phyloP scores from a whole-genome alignment of 2,888 invertebrate species.

The Pelosia muscerda region DNA sequence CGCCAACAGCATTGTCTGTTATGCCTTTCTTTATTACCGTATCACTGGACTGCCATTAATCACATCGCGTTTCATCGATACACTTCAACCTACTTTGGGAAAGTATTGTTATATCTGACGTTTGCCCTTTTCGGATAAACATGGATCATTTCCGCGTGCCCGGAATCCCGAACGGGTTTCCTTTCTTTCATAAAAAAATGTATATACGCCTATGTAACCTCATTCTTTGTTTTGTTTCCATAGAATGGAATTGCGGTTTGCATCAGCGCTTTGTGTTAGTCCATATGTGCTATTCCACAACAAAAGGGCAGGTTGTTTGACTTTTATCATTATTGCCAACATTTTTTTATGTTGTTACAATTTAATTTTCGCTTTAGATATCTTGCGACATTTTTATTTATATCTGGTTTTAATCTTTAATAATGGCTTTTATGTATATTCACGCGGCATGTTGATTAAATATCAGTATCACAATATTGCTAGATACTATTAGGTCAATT shows the following conservation, averaged over 20 bases:
- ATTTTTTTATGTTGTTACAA: conserved; percentile 12
- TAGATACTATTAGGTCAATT: conserved; percentile 11
- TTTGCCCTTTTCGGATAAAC: conserved; percentile 61
- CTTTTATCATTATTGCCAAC: conserved; percentile 23
- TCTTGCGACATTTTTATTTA: background rate
- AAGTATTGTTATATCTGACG: conserved; percentile 57
- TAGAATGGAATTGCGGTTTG: conserved; percentile 46
- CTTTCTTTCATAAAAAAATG: conserved; percentile 36
- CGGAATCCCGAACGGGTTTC: conserved; percentile 34
- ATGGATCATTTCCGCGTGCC: conserved; percentile 59
- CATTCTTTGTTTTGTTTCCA: conserved; percentile 40
- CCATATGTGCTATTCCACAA: conserved; percentile 33
- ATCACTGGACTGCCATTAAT: conserved; percentile 74
- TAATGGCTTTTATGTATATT: background rate
- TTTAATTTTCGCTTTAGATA: background rate
- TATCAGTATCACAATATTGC: conserved; percentile 5
- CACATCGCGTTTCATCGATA: conserved; percentile 65
- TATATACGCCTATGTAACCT: conserved; percentile 29
- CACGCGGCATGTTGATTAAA: background rate
- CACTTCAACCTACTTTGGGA: conserved; percentile 63
- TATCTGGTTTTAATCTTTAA: background rate
- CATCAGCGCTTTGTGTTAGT: conserved; percentile 36
- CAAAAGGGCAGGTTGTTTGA: conserved; percentile 33
- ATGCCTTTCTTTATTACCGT: conserved; percentile 71
- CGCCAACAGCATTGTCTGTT: conserved; percentile 59